phyloP scores from a whole-genome alignment of 2,797 vertebrate genomes.

The Pseudocheirus occidentalis region DNA sequence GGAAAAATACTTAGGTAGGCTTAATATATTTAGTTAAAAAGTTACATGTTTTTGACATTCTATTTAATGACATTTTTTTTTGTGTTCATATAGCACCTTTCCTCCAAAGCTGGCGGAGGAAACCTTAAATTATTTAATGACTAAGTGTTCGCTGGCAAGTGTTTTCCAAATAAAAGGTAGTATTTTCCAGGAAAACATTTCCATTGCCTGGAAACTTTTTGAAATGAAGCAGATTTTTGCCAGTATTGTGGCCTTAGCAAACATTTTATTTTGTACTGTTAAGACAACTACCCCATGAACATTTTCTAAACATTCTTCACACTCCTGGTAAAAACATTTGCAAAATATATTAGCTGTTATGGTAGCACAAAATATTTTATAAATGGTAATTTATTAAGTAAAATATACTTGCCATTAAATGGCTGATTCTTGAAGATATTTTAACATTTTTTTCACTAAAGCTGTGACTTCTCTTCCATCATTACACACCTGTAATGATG shows the following conservation, averaged over 20 bases:
- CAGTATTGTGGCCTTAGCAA: constrained; percentile 71
- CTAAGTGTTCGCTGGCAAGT: constrained; percentile 72
- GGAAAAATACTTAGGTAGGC: constrained; percentile 51
- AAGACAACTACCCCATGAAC: constrained; percentile 67
- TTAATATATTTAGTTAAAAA: constrained; percentile 57
- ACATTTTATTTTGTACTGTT: constrained; percentile 71
- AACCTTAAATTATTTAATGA: constrained; percentile 76
- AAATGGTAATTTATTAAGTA: constrained; percentile 46
- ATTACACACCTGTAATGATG: not conserved
- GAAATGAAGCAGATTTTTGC: constrained; percentile 72
- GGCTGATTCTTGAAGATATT: constrained; percentile 60
- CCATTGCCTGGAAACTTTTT: constrained; percentile 75
- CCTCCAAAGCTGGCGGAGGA: constrained; percentile 64
- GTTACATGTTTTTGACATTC: constrained; percentile 54
- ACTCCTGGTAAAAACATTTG: constrained; percentile 68
- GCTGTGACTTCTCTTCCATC: constrained; percentile 9
- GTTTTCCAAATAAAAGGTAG: constrained; percentile 74
- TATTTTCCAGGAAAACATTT: constrained; percentile 78
- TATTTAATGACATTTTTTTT: constrained; percentile 62
- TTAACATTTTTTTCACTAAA: constrained; percentile 51
- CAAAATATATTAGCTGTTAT: constrained; percentile 61
- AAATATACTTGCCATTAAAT: constrained; percentile 39
- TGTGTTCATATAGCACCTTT: constrained; percentile 69
- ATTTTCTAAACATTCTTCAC: constrained; percentile 64
- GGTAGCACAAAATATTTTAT: constrained; percentile 54